These are phyloP conservation scores for Apamea monoglypha DNA, from an alignment of 2,888 invertebrate species.

Conservation along the genomic window DNA sequence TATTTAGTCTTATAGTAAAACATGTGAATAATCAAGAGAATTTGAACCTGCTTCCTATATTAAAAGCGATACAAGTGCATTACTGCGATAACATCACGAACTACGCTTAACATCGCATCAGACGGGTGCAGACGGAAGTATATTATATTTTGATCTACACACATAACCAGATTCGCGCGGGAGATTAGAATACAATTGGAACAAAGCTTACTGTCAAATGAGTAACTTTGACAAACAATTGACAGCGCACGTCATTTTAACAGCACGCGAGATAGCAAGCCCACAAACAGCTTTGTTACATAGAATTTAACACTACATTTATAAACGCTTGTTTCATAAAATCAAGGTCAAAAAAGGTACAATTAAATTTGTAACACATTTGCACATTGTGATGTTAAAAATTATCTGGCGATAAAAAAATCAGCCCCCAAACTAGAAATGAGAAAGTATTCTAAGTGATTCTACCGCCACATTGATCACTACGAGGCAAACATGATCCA, in stretches of 20 bases:
- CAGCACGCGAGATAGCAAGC: slow-evolving; percentile 29
- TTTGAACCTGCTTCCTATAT: slow-evolving; percentile 21
- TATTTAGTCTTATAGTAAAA: slow-evolving; percentile 11
- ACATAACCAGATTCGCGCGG: neutral
- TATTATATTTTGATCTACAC: neutral
- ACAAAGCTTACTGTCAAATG: neutral
- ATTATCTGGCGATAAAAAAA: neutral
- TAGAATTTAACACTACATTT: slow-evolving; percentile 43
- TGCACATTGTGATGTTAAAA: slow-evolving; percentile 23
- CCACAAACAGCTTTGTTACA: slow-evolving; percentile 18
- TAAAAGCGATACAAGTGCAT: slow-evolving; percentile 20
- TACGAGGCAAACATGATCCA: neutral
- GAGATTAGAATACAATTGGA: slow-evolving; percentile 2
- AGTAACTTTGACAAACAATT: slow-evolving; percentile 24
- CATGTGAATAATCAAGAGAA: slow-evolving; percentile 12
- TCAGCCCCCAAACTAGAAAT: neutral
- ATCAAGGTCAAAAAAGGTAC: neutral
- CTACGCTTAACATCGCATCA: neutral
- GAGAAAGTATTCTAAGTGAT: neutral
- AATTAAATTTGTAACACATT: neutral
- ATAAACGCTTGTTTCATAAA: slow-evolving; percentile 54
- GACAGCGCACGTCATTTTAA: slow-evolving; percentile 7
- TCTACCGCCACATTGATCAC: neutral
- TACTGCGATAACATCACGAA: slow-evolving; percentile 23
- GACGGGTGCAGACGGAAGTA: slow-evolving; percentile 6